Percentiles rank a stretch among this genome's conserved stretches.
Conservation (phyloP, 2,113 vertebrate genomes). For the Gymnorhina tibicen region DNA sequence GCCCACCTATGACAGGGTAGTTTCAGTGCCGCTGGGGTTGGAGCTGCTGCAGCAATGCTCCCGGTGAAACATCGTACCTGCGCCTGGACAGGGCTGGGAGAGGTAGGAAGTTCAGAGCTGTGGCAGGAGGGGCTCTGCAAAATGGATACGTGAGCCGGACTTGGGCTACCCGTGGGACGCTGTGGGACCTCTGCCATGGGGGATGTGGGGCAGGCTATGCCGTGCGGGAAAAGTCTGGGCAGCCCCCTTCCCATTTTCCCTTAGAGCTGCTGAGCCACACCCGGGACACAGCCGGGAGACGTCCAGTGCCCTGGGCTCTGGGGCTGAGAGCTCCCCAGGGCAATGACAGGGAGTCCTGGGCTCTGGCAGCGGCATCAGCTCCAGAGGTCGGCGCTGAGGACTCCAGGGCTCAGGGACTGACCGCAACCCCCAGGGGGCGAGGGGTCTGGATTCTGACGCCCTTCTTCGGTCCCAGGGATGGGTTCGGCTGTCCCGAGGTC, state of each 20-base stretch:
- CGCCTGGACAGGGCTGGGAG: background rate
- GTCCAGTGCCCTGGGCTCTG: background rate
- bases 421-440: background rate
- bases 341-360: no score
- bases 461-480: background rate
- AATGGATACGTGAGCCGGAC: background rate
- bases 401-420: background rate
- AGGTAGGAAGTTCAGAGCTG: background rate
- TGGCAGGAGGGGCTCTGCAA: background rate
- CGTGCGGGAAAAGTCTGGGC: background rate
- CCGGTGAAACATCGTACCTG: rapidly evolving
- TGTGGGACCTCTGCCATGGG: background rate
- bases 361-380: background rate
- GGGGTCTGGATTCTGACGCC: background rate
- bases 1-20: conserved; percentile 10
- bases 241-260: background rate
- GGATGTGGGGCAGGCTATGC: rapidly evolving
- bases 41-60: background rate
- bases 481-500: background rate
- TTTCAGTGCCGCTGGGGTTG: background rate
- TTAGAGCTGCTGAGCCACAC: background rate
- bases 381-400: background rate
- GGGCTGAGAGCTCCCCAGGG: background rate
- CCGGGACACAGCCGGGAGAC: background rate
- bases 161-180: background rate